These are phyloP conservation scores for Typhlomys cinereus DNA, from an alignment of 2,113 vertebrate genomes.

Conservation along the genomic window DNA sequence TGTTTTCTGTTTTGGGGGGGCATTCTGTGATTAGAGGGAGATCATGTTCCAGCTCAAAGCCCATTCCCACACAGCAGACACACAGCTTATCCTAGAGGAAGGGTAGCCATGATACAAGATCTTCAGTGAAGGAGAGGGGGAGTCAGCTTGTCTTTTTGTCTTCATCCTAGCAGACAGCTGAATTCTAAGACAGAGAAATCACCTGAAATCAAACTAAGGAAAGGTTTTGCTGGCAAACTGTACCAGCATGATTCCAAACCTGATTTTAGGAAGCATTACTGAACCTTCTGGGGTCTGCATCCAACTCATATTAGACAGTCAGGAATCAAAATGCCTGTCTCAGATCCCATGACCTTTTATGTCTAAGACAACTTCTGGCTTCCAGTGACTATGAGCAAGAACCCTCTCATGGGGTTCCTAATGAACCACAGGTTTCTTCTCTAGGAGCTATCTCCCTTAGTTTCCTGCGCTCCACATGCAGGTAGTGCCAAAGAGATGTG, in stretches of 20 bases:
- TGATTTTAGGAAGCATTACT: background rate
- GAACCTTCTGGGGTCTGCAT: background rate
- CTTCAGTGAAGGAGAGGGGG: too few relatives aligned
- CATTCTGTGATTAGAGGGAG: background rate
- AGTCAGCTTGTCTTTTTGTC: background rate
- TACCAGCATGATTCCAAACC: background rate
- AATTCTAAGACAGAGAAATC: slow-evolving; percentile 4
- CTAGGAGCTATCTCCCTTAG: too few relatives aligned
- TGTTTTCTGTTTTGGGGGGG: background rate
- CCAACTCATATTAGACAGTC: background rate
- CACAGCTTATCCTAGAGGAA: background rate
- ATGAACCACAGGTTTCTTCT: background rate
- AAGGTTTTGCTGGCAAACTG: background rate
- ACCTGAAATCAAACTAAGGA: background rate
- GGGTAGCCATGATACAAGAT: too few relatives aligned
- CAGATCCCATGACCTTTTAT: background rate
- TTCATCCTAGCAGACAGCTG: background rate
- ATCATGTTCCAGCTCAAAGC: background rate
- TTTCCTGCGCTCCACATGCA: background rate
- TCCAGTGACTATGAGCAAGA: background rate
- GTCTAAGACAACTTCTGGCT: background rate
- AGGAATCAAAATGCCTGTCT: background rate
- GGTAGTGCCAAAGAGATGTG: background rate
- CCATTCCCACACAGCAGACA: background rate
- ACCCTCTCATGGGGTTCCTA: background rate